Conservation (phyloP, 2,113 vertebrate species). For the Petroica traversi region DNA sequence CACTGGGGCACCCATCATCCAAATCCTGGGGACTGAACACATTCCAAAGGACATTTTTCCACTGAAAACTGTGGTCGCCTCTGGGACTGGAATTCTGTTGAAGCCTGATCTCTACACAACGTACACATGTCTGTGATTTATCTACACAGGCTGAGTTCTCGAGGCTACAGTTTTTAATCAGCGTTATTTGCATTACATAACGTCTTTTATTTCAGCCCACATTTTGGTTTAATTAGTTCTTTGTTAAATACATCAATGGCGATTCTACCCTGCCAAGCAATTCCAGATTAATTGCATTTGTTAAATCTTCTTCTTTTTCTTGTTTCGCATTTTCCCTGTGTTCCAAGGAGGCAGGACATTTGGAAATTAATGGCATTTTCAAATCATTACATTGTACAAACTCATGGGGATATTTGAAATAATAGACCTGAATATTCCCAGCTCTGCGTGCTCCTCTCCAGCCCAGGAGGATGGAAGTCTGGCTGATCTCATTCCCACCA, state of each 20-base stretch:
- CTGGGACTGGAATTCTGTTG: neutral
- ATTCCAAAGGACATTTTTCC: neutral
- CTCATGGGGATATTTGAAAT: neutral
- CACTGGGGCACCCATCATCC: rapidly evolving
- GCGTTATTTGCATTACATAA: neutral
- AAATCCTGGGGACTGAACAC: rapidly evolving
- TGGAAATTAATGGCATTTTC: constrained; percentile 5
- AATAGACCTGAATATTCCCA: neutral
- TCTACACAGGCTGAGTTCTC: neutral
- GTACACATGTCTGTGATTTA: neutral
- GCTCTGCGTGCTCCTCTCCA: neutral
- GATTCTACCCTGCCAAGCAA: neutral
- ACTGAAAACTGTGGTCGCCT: rapidly evolving
- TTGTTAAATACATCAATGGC: constrained; percentile 20
- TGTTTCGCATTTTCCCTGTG: neutral
- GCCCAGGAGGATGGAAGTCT: neutral
- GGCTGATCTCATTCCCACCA: neutral
- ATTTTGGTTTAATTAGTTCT: constrained; percentile 30
- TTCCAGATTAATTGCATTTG: constrained; percentile 34
- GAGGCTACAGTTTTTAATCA: constrained; percentile 14
- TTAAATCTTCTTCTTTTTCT: neutral
- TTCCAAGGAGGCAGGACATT: neutral
- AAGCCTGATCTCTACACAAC: neutral
- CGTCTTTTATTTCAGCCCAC: neutral
- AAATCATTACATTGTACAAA: neutral